phyloP scores from a whole-genome alignment of 2,797 vertebrate genomes.

The Rhinatrema bivittatum region DNA sequence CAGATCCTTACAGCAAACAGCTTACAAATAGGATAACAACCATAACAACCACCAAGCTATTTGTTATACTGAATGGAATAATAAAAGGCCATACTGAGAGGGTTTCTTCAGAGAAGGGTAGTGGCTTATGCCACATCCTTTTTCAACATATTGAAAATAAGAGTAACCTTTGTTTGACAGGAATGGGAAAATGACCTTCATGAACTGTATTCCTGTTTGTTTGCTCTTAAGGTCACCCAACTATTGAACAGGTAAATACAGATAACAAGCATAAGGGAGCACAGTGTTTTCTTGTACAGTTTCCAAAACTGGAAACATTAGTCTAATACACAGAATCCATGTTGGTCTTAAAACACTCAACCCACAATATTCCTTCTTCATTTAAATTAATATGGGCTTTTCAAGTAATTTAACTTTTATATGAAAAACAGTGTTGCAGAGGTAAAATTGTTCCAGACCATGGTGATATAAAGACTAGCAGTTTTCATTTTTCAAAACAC shows the following conservation, averaged over 20 bases:
- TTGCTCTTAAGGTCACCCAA: constrained; percentile 39
- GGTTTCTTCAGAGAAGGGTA: background rate
- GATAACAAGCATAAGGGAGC: constrained; percentile 32
- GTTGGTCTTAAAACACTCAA: constrained; percentile 21
- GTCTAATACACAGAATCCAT: constrained; percentile 20
- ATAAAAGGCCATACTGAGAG: background rate
- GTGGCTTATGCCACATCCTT: background rate
- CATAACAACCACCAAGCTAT: too few relatives aligned
- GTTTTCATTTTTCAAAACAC: too few relatives aligned
- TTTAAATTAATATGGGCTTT: too few relatives aligned
- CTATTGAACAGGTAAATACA: constrained; percentile 35
- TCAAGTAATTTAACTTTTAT: too few relatives aligned
- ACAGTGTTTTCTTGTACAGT: constrained; percentile 26
- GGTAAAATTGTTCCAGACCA: too few relatives aligned
- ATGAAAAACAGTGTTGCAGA: too few relatives aligned
- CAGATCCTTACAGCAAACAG: too few relatives aligned
- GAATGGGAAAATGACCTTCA: constrained; percentile 12
- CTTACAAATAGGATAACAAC: too few relatives aligned
- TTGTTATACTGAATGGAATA: too few relatives aligned
- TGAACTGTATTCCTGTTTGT: constrained; percentile 31
- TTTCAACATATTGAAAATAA: constrained; percentile 1
- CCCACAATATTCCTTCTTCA: too few relatives aligned
- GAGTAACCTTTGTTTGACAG: constrained; percentile 21
- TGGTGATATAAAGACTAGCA: too few relatives aligned
- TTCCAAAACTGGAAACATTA: constrained; percentile 12